These are phyloP conservation scores for Julus scanicus DNA, from an alignment of 2,888 invertebrate genomes.

Conservation along the genomic window DNA sequence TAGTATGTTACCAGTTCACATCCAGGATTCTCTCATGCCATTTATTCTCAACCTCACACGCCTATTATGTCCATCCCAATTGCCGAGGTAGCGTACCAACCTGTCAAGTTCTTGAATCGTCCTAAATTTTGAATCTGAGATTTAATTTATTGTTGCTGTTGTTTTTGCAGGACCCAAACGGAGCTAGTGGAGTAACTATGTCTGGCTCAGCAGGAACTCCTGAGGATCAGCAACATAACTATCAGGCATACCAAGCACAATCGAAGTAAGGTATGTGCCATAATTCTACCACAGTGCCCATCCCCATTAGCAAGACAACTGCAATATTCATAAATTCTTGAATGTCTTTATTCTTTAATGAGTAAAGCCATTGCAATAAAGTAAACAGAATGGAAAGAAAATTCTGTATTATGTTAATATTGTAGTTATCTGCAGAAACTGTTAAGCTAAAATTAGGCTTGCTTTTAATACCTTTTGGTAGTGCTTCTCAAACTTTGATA, in stretches of 20 bases:
- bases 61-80: constrained; percentile 58
- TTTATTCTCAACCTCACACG: constrained; percentile 58
- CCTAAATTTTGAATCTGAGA: not conserved
- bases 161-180: constrained; percentile 53
- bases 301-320: constrained; percentile 4
- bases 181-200: constrained; percentile 50
- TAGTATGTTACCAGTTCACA: constrained; percentile 58
- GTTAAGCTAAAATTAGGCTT: not conserved
- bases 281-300: constrained; percentile 18
- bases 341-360: not conserved
- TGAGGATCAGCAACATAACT: constrained; percentile 61
- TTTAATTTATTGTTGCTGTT: not conserved
- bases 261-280: constrained; percentile 59
- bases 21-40: constrained; percentile 56
- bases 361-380: not conserved
- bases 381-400: no score
- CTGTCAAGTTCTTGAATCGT: not conserved
- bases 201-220: constrained; percentile 57
- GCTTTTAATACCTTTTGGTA: not conserved
- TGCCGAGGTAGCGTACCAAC: constrained; percentile 52
- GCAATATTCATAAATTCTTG: not conserved
- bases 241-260: constrained; percentile 60
- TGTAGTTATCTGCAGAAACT: constrained; percentile 16
- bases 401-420: not conserved
- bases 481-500: not conserved